Evolutionary conservation across 2,113 vertebrate species (phyloP).

Genomic region (Pavo muticus): DNA sequence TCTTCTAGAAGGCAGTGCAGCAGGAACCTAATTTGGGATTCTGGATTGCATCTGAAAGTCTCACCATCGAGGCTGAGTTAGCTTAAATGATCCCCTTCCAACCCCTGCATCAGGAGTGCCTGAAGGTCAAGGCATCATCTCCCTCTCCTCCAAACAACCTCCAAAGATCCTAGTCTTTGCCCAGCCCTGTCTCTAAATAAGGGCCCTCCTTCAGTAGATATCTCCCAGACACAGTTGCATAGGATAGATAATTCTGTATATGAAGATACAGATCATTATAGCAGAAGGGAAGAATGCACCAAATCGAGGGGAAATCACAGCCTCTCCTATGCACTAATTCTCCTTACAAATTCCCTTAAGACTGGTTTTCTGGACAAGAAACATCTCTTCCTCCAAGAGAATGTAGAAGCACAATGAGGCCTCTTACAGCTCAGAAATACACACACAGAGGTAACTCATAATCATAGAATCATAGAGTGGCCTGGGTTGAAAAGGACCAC

Average conservation of each 20-base stretch:
- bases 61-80: background rate
- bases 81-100: background rate
- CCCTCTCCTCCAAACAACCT: background rate
- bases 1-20: background rate
- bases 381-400: background rate
- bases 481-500: too few relatives aligned
- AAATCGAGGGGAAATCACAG: background rate
- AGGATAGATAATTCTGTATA: background rate
- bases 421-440: background rate
- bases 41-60: fast-evolving
- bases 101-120: background rate
- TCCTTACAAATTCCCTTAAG: background rate
- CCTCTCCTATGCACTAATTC: background rate
- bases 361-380: background rate
- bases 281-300: background rate
- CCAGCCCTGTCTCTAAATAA: background rate
- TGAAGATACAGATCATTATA: background rate
- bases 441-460: background rate
- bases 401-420: background rate
- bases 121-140: background rate
- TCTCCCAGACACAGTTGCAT: background rate
- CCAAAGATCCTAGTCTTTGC: background rate
- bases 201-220: background rate
- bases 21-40: background rate
- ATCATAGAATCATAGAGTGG: background rate